Percentiles rank a stretch among this genome's conserved stretches.
phyloP scores from a whole-genome alignment of 2,113 vertebrate genomes.

The Ifrita kowaldi region DNA sequence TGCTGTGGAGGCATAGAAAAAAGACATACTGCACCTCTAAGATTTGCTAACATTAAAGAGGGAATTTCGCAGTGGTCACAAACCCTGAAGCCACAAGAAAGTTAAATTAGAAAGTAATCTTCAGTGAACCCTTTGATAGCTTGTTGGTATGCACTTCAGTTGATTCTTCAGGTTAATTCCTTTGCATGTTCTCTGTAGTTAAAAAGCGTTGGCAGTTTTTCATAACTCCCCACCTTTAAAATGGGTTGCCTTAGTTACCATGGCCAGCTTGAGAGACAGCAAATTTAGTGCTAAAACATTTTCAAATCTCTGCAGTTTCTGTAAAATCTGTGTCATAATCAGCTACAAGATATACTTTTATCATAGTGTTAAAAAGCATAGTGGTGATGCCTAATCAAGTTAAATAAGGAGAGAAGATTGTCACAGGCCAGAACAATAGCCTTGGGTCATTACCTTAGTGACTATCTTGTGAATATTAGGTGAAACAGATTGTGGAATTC shows the following conservation, averaged over 20 bases:
- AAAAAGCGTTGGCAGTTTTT: conserved; percentile 32
- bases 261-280: conserved; percentile 37
- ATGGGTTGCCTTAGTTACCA: conserved; percentile 51
- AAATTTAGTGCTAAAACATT: conserved; percentile 46
- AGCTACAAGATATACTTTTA: not conserved
- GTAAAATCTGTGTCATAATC: not conserved
- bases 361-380: not conserved
- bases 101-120: not conserved
- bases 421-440: not conserved
- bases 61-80: not conserved
- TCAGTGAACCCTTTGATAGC: not conserved
- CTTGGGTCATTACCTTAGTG: not conserved
- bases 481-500: not conserved
- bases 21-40: not conserved
- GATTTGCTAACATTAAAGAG: not conserved
- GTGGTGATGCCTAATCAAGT: not conserved
- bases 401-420: not conserved
- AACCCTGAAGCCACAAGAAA: not conserved
- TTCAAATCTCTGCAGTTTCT: conserved; percentile 24
- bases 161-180: not conserved
- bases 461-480: not conserved
- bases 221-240: conserved; percentile 27
- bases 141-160: not conserved
- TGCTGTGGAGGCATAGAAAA: not conserved
- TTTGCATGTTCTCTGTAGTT: not conserved